Conservation (phyloP, 2,797 vertebrate species). For the Pterois miles region DNA sequence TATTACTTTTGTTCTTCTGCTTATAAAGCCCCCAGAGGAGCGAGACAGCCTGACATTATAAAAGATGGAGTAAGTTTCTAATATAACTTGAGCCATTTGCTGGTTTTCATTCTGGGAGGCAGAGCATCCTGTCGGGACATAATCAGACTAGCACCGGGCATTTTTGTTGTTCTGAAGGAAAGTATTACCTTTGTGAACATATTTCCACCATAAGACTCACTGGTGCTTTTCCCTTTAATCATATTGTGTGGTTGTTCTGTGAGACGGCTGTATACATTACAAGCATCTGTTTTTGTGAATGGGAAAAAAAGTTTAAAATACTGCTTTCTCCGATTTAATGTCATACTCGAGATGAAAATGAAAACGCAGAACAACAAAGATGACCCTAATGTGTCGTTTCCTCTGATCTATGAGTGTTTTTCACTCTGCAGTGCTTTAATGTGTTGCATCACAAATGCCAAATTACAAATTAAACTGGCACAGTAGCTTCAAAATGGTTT, state of each 20-base stretch:
- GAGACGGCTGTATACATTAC: slow-evolving; percentile 22
- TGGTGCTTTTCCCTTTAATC: slow-evolving; percentile 40
- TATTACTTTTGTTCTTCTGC: slow-evolving; percentile 34
- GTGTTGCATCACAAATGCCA: slow-evolving; percentile 25
- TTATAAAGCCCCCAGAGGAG: slow-evolving; percentile 27
- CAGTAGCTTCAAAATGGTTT: slow-evolving; percentile 1
- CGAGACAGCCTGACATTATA: slow-evolving; percentile 32
- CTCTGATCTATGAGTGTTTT: slow-evolving; percentile 13
- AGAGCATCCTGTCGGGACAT: slow-evolving; percentile 12
- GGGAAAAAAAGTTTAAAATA: slow-evolving; percentile 15
- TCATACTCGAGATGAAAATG: neutral
- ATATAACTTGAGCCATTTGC: slow-evolving; percentile 56
- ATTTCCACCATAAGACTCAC: slow-evolving; percentile 27
- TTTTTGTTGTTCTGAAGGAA: slow-evolving; percentile 40
- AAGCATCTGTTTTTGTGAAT: slow-evolving; percentile 32
- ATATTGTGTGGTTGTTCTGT: slow-evolving; percentile 26
- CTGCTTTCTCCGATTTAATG: slow-evolving; percentile 21
- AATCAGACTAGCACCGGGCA: neutral
- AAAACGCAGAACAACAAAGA: slow-evolving; percentile 3
- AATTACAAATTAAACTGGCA: slow-evolving; percentile 22
- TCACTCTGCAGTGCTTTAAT: neutral
- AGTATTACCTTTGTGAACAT: slow-evolving; percentile 27
- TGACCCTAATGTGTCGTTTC: neutral
- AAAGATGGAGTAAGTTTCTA: slow-evolving; percentile 60
- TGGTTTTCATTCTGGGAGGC: slow-evolving; percentile 33